phyloP scores from a whole-genome alignment of 2,888 invertebrate species.

The Himalopsyche kuldschensis region DNA sequence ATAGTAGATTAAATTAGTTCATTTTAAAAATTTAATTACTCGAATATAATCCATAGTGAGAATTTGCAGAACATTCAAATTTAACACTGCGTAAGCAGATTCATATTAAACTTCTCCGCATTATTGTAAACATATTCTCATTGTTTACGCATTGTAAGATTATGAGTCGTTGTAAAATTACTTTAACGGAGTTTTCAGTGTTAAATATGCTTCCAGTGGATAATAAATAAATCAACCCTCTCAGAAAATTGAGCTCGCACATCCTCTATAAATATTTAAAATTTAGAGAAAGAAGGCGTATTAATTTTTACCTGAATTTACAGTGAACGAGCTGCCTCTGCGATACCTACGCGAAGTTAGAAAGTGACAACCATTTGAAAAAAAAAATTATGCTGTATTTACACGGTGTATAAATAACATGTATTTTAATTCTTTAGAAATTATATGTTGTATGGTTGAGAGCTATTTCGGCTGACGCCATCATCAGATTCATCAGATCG shows the following conservation, averaged over 20 bases:
- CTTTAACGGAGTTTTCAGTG: neutral
- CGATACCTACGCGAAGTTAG: neutral
- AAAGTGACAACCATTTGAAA: neutral
- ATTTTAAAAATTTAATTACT: no score
- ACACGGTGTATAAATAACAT: no score
- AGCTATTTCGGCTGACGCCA: no score
- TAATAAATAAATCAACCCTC: neutral
- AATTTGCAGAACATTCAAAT: no score
- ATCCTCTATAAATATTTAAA: neutral
- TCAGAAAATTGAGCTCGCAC: neutral
- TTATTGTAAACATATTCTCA: neutral
- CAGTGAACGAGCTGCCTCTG: neutral
- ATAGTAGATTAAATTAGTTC: no score
- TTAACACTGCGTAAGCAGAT: no score
- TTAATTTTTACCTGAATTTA: neutral
- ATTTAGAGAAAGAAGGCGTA: neutral
- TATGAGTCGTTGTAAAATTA: neutral
- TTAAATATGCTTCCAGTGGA: neutral
- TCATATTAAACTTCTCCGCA: no score
- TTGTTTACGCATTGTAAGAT: neutral
- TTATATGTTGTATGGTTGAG: no score
- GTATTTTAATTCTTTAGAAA: no score
- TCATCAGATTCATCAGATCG: no score
- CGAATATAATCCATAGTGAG: no score
- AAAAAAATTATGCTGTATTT: no score